Conservation (phyloP, 2,888 invertebrate genomes). For the Dryococelus australis region DNA sequence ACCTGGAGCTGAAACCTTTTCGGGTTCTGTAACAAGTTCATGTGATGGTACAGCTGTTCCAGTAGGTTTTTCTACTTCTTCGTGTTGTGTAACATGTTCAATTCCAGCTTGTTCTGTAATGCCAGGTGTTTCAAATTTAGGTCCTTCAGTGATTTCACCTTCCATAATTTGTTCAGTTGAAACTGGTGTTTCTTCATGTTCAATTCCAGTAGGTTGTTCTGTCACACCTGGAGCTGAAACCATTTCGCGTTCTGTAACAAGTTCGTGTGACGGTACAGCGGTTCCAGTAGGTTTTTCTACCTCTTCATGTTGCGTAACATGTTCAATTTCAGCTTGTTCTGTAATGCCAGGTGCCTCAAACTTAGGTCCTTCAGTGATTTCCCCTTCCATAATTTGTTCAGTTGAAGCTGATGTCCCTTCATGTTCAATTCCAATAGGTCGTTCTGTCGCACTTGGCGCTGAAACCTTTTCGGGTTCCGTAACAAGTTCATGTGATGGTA, state of each 20-base stretch:
- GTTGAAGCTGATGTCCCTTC: slow-evolving; percentile 42
- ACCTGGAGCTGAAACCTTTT: background rate
- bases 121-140: background rate
- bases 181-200: too few species aligned
- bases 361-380: background rate
- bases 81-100: background rate
- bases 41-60: too few species aligned
- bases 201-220: too few species aligned
- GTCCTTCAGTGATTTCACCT: too few species aligned
- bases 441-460: too few species aligned
- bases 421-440: slow-evolving; percentile 1
- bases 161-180: too few species aligned
- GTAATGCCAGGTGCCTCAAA: background rate
- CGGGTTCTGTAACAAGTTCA: too few species aligned
- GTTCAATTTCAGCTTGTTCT: slow-evolving; percentile 34
- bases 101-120: background rate
- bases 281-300: slow-evolving; percentile 11
- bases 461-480: too few species aligned
- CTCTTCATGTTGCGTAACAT: slow-evolving; percentile 29
- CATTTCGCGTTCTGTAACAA: too few species aligned
- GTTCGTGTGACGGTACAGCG: background rate
- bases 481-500: too few species aligned
- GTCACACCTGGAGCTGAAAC: too few species aligned
- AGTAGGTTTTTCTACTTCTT: too few species aligned
- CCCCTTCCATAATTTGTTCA: slow-evolving; percentile 32